A percentile compares a stretch with the other conserved stretches of the same genome.
Evolutionary conservation across 30 jellyfish, hydroid and myxozoan species (phyloP).

Genomic region (Hydra vulgaris): DNA sequence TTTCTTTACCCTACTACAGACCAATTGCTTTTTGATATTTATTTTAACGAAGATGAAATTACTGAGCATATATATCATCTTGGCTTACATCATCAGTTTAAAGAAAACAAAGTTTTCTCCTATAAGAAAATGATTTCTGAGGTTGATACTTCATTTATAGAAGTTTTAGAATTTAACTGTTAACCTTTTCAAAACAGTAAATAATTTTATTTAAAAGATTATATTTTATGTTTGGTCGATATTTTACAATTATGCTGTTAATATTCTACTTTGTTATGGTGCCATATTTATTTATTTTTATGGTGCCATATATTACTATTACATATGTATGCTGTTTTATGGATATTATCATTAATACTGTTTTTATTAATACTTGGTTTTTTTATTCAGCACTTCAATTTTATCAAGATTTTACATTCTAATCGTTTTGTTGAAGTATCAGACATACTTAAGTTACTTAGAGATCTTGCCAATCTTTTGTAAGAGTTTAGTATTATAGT

Average conservation of each 20-base stretch:
- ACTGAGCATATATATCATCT: neutral
- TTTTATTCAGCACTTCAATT: neutral
- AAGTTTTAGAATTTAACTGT: neutral
- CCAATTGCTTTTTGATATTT: neutral
- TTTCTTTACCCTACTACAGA: neutral
- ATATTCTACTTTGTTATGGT: too few species aligned
- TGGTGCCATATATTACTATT: neutral
- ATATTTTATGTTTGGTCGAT: neutral
- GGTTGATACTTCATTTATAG: neutral
- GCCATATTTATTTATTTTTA: too few species aligned
- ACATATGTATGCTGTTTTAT: neutral
- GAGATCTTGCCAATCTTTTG: neutral
- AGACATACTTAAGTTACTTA: neutral
- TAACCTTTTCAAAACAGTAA: neutral
- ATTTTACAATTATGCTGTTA: too few species aligned
- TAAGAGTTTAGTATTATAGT: too few species aligned
- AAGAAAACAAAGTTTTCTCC: neutral
- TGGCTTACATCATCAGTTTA: neutral
- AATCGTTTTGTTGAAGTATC: neutral
- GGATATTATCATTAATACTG: too few species aligned
- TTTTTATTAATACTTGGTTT: too few species aligned
- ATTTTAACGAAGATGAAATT: neutral
- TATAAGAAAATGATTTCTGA: neutral
- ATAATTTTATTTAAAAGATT: neutral
- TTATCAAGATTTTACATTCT: neutral